phyloP scores from a whole-genome alignment of 2,888 invertebrate species.

The Drosophila villosipedis region DNA sequence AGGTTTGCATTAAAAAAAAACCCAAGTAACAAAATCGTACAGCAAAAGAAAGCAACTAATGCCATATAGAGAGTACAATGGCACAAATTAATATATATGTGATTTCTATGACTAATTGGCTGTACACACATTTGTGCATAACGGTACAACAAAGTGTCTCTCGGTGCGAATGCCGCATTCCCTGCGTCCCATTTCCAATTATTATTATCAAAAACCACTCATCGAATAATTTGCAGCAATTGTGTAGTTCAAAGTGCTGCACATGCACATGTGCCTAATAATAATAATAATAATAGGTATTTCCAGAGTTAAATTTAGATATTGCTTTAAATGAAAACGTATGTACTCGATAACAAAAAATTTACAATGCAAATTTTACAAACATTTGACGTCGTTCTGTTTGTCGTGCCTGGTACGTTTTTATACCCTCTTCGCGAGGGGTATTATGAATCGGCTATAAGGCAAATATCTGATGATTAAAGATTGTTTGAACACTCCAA shows the following conservation, averaged over 20 bases:
- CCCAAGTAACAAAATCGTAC: not conserved
- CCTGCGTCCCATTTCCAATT: conserved; percentile 2
- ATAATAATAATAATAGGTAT: conserved; percentile 11
- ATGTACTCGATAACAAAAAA: conserved; percentile 46
- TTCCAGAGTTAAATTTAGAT: conserved; percentile 35
- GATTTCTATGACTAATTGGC: conserved; percentile 45
- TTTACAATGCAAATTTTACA: conserved; percentile 55
- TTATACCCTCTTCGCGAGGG: conserved; percentile 4
- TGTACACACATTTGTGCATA: conserved; percentile 6
- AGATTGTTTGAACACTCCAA: not conserved
- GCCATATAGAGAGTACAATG: not conserved
- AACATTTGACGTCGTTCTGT: conserved; percentile 20
- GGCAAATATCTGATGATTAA: not conserved
- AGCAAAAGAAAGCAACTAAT: conserved; percentile 31
- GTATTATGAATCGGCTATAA: conserved; percentile 3
- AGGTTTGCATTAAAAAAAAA: not conserved
- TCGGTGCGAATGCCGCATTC: conserved; percentile 10
- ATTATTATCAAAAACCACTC: not conserved
- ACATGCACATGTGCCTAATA: not conserved
- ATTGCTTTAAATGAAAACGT: conserved; percentile 33
- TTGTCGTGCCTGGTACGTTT: conserved; percentile 55
- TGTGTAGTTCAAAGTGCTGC: conserved; percentile 12
- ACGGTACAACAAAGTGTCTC: not conserved
- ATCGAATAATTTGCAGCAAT: not conserved
- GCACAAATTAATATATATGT: not conserved